Percentiles rank a stretch among this genome's conserved stretches.
These are phyloP conservation scores for Diadema setosum DNA, from an alignment of 35 echinoderm and acorn worm species.

Conservation along the genomic window DNA sequence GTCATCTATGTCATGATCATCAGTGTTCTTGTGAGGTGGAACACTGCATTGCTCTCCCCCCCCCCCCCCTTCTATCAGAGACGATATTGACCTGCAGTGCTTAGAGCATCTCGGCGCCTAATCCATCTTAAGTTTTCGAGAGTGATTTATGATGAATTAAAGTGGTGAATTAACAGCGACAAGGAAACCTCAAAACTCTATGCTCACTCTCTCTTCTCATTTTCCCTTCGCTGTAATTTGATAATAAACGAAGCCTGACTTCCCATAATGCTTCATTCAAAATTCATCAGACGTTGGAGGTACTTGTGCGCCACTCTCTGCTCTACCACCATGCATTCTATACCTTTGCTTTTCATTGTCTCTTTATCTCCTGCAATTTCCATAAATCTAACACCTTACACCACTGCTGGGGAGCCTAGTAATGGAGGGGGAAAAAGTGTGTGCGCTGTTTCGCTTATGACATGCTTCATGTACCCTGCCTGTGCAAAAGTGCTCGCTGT, in stretches of 20 bases:
- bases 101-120: background rate
- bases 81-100: slow-evolving; percentile 20
- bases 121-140: slow-evolving; percentile 5
- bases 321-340: background rate
- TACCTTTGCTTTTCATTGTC: background rate
- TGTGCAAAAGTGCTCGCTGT: background rate
- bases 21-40: no score
- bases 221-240: background rate
- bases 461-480: background rate
- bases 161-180: slow-evolving; percentile 15
- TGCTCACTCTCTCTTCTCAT: background rate
- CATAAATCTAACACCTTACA: slow-evolving; percentile 27
- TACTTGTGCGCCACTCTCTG: background rate
- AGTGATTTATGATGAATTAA: slow-evolving; percentile 20
- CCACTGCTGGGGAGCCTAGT: background rate
- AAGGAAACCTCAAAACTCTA: background rate
- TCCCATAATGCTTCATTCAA: slow-evolving; percentile 25
- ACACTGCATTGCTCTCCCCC: no score
- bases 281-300: slow-evolving; percentile 10
- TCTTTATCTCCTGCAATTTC: slow-evolving; percentile 11
- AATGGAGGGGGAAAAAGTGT: slow-evolving; percentile 10
- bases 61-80: no score
- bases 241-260: slow-evolving; percentile 13
- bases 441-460: slow-evolving; percentile 1
- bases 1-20: background rate